These are phyloP conservation scores for Axis porcinus DNA, from an alignment of 2,113 vertebrate genomes.

Conservation along the genomic window DNA sequence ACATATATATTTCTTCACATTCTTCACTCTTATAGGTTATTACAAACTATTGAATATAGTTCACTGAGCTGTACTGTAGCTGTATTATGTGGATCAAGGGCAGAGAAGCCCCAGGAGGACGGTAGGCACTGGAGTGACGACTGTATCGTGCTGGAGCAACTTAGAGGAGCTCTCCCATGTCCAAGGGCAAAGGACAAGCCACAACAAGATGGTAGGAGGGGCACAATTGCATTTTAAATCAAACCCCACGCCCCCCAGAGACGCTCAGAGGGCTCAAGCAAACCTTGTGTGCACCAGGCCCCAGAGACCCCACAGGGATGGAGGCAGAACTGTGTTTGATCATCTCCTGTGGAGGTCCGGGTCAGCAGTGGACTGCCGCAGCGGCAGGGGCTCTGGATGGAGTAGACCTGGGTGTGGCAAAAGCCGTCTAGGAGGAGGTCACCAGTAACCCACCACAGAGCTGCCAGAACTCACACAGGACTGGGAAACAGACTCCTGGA, in stretches of 20 bases:
- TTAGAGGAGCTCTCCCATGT: not conserved
- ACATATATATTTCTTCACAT: not conserved
- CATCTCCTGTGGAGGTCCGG: not conserved
- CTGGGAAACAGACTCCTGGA: not conserved
- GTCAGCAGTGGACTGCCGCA: not conserved
- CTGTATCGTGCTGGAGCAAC: fast-evolving
- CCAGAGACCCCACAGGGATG: not conserved
- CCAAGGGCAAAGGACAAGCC: not conserved
- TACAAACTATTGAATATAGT: not conserved
- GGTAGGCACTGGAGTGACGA: fast-evolving
- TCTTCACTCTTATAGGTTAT: not conserved
- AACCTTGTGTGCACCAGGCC: not conserved
- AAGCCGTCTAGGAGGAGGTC: not conserved
- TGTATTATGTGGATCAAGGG: not conserved
- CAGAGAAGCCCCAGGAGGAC: not conserved
- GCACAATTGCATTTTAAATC: not conserved
- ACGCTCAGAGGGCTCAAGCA: not conserved
- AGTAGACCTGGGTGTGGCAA: not conserved
- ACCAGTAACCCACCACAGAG: fast-evolving
- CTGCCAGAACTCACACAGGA: not conserved
- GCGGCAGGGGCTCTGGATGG: not conserved
- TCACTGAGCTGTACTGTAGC: not conserved
- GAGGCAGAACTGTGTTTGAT: not conserved
- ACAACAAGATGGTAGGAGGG: not conserved
- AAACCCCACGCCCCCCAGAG: not conserved